Base-by-base conservation (phyloP, 2,888 invertebrate species). In the Ernsta delagoae region DNA sequence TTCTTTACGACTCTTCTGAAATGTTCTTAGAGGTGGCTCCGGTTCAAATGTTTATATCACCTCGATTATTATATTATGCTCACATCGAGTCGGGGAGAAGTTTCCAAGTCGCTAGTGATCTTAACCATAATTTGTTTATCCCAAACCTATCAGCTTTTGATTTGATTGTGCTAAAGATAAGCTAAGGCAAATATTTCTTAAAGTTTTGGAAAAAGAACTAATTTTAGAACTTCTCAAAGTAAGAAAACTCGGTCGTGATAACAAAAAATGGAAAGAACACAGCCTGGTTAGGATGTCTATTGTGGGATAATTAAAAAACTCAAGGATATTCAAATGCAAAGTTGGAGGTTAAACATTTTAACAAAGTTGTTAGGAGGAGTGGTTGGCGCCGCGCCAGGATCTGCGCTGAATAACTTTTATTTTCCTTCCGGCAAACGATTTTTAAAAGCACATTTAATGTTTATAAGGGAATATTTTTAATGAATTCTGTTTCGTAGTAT, bases 251-350 rank as follows among this genome's bases (percentile, higher is more conserved):
- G 11, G 0, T 54, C 31, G 5, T 39, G 6, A 16, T 5, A 12
- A 59, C 36, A 59, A 59, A 39, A 48, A 65, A 16, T n/a, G n/a
- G 11, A 16, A 48, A 39, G 39, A 65, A n/a, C 8, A 41, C 34
- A 67, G 11, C 41, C 43, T 43, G 43, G 61, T 62, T 48, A 61
- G 41, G 53, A 16, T 59, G 39, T 68, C 61, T 68, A 68, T 68
- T 68, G 62, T 39, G 57, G 48, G 39, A 50, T 62, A 68, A 68
- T 68, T 68, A 68, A 68, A 66, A 68, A 71, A 61, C 57, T 61
- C 65, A 36, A 71, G 70, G 72, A 53, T 53, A 70, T 72, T 72
- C 70, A 72, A 70, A 72, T 70, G 72, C 56, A 70, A 70, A 70
- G 68, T 70, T 45, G 61, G 70, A 65, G 70, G 72, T 72, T 68